A percentile compares a stretch with the other conserved stretches of the same genome.
Conservation (phyloP, 2,113 vertebrate species). For the Odobenus rosmarus region DNA sequence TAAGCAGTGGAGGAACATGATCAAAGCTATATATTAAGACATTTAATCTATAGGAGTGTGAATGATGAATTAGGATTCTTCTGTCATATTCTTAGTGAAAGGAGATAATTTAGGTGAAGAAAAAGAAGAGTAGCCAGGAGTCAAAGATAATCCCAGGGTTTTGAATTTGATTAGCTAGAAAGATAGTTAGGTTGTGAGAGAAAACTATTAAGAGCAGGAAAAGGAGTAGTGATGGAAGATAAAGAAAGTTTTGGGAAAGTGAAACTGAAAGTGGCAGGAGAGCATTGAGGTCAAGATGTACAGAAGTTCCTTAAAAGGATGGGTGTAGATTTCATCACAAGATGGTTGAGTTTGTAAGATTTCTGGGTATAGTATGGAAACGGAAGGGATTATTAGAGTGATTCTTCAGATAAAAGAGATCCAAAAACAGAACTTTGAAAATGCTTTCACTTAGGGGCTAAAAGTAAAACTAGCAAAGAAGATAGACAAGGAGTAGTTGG, state of each 20-base stretch:
- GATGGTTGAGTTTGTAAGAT: not conserved
- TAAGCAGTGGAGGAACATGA: not conserved
- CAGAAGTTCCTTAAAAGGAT: not conserved
- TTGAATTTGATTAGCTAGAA: constrained; percentile 22
- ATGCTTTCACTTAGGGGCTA: not conserved
- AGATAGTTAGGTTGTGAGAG: not conserved
- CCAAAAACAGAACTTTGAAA: not conserved
- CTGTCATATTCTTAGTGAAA: not conserved
- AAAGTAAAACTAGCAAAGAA: constrained; percentile 25
- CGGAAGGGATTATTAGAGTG: not conserved
- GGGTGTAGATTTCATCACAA: not conserved
- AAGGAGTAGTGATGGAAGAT: not conserved
- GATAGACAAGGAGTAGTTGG: not conserved
- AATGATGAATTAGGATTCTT: not conserved
- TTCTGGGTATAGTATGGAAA: not conserved
- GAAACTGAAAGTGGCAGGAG: not conserved
- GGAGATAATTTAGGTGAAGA: not conserved
- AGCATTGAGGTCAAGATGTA: not conserved
- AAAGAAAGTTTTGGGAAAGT: not conserved
- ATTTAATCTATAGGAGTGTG: not conserved
- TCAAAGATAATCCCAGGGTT: not conserved
- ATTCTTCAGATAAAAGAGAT: not conserved
- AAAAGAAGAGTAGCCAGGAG: not conserved
- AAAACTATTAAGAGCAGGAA: not conserved
- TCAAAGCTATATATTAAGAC: not conserved